Percentiles rank a stretch among this genome's conserved stretches.
Evolutionary conservation across 2,888 invertebrate genomes (phyloP).

Genomic region (Clunio marinus): DNA sequence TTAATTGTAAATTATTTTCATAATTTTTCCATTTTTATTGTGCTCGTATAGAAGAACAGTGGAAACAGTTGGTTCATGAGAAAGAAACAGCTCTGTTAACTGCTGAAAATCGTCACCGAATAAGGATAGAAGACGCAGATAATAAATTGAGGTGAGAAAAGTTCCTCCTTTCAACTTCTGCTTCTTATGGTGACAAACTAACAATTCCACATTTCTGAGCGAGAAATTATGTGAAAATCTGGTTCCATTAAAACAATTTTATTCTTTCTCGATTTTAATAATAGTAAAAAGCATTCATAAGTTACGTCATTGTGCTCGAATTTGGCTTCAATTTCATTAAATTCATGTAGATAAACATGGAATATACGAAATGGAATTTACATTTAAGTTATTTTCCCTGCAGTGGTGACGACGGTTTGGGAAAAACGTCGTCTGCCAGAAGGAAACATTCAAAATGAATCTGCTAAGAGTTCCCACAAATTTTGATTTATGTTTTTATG

Average conservation of each 20-base stretch:
- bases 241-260: background rate
- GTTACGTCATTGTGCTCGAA: too few species aligned
- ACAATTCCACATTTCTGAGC: constrained; percentile 27
- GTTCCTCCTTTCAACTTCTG: background rate
- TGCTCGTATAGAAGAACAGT: constrained; percentile 52
- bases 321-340: too few species aligned
- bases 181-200: constrained; percentile 3
- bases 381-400: too few species aligned
- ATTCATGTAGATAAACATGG: too few species aligned
- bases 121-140: constrained; percentile 48
- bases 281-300: too few species aligned
- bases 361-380: too few species aligned
- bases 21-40: constrained; percentile 34
- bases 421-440: too few species aligned
- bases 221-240: background rate
- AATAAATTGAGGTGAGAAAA: constrained; percentile 53
- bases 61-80: constrained; percentile 56
- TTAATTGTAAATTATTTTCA: constrained; percentile 12
- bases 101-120: constrained; percentile 55
- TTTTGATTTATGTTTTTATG: too few species aligned
- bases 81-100: constrained; percentile 56
- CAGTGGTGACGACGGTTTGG: too few species aligned
- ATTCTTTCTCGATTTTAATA: too few species aligned
- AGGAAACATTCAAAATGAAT: too few species aligned
- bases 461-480: too few species aligned